These are phyloP conservation scores for Panopea generosa DNA, from an alignment of 2,888 invertebrate species.

Conservation along the genomic window DNA sequence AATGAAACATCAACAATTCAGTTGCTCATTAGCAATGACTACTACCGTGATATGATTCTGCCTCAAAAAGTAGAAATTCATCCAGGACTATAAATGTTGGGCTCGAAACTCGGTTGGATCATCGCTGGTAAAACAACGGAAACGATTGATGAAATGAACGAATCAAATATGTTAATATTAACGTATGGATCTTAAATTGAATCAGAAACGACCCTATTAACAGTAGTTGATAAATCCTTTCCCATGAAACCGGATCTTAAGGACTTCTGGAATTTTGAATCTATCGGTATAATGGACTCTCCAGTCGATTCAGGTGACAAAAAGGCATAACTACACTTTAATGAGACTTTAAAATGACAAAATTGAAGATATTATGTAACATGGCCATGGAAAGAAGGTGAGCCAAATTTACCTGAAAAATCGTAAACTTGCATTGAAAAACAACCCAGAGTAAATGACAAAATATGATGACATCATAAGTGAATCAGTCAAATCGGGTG, in stretches of 20 bases:
- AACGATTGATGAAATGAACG: too few relatives aligned
- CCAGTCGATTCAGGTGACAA: conserved; percentile 1
- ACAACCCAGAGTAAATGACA: conserved; percentile 19
- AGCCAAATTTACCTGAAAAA: conserved; percentile 22
- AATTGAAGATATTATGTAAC: conserved; percentile 22
- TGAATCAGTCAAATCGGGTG: conserved; percentile 11
- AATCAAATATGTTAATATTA: too few relatives aligned
- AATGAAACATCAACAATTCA: too few relatives aligned
- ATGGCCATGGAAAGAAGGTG: conserved; percentile 31
- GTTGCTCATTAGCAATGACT: too few relatives aligned
- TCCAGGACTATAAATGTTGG: too few relatives aligned
- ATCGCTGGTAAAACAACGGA: too few relatives aligned
- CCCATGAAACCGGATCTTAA: neutral
- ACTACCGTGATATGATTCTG: too few relatives aligned
- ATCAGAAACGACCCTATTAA: too few relatives aligned
- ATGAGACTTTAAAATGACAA: neutral
- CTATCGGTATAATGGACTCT: conserved; percentile 14
- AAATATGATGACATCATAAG: conserved; percentile 17
- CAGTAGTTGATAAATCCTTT: too few relatives aligned
- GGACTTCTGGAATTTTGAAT: conserved; percentile 23
- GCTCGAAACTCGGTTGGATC: too few relatives aligned
- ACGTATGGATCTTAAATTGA: too few relatives aligned
- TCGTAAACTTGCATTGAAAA: conserved; percentile 14
- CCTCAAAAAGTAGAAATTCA: too few relatives aligned
- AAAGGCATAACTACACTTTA: conserved; percentile 20